Conservation (phyloP, 1,140 invertebrate genomes). For the Pogonomyrmex barbatus region DNA sequence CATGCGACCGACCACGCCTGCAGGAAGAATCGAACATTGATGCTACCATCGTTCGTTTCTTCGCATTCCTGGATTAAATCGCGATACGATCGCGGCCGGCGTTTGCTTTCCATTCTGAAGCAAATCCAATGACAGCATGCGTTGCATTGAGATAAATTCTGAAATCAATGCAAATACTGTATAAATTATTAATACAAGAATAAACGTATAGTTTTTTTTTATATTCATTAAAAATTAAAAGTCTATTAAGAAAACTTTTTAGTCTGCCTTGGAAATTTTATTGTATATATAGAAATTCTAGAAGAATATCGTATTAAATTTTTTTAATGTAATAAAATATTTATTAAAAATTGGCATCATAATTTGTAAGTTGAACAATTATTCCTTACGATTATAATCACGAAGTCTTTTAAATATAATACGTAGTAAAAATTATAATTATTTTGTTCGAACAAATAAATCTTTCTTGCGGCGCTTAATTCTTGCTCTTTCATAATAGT, state of each 20-base stretch:
- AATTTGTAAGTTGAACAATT: background rate
- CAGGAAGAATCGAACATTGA: slow-evolving; percentile 50
- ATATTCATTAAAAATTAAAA: slow-evolving; percentile 9
- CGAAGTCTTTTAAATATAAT: background rate
- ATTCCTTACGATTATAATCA: background rate
- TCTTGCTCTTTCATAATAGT: background rate
- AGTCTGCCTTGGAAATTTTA: too few relatives aligned
- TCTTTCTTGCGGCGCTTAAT: background rate
- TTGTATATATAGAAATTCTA: background rate
- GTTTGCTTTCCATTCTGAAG: background rate
- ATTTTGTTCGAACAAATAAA: background rate
- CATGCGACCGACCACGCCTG: slow-evolving; percentile 67
- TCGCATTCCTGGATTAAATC: slow-evolving; percentile 22
- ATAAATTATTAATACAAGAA: background rate
- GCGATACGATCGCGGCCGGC: background rate
- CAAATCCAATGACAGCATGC: background rate
- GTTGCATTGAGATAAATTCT: background rate
- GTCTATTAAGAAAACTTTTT: background rate
- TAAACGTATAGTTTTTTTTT: background rate
- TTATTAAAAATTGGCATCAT: background rate
- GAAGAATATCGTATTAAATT: background rate
- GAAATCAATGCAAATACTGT: background rate
- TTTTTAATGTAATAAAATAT: background rate
- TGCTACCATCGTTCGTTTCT: slow-evolving; percentile 24
- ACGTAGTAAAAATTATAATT: background rate